phyloP scores from a whole-genome alignment of 2,113 vertebrate species.

The Onychorhynchus coronatus region DNA sequence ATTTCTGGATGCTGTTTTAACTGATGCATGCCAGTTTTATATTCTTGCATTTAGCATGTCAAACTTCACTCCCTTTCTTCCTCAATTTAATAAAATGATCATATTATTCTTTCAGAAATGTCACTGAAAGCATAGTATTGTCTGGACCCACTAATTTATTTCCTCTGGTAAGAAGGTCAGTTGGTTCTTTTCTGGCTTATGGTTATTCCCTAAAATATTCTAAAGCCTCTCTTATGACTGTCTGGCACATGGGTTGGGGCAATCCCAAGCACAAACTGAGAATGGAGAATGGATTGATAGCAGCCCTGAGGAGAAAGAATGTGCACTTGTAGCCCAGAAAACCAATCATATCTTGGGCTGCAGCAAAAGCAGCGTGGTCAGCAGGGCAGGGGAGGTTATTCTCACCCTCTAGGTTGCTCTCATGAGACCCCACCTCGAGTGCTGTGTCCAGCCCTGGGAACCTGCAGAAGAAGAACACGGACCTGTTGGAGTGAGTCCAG shows the following conservation, averaged over 20 bases:
- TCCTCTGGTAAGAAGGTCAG: neutral
- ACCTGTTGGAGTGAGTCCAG: neutral
- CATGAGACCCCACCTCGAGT: neutral
- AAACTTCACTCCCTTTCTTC: neutral
- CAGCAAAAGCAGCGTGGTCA: neutral
- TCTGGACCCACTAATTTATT: neutral
- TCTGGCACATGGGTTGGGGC: neutral
- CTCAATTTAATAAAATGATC: neutral
- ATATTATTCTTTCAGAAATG: neutral
- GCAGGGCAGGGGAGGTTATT: neutral
- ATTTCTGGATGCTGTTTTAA: neutral
- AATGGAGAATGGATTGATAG: neutral
- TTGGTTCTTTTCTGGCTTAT: neutral
- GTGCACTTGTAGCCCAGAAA: neutral
- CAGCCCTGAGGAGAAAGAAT: neutral
- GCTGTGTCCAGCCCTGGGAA: neutral
- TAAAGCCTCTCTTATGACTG: neutral
- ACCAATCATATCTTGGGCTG: accelerated
- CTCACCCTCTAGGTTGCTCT: neutral
- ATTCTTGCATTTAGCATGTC: neutral
- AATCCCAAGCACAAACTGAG: neutral
- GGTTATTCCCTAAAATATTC: neutral
- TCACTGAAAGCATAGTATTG: neutral
- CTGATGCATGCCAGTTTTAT: neutral
- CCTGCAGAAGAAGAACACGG: neutral